Conservation (phyloP, 2,113 vertebrate genomes). For the Anguilla rostrata region DNA sequence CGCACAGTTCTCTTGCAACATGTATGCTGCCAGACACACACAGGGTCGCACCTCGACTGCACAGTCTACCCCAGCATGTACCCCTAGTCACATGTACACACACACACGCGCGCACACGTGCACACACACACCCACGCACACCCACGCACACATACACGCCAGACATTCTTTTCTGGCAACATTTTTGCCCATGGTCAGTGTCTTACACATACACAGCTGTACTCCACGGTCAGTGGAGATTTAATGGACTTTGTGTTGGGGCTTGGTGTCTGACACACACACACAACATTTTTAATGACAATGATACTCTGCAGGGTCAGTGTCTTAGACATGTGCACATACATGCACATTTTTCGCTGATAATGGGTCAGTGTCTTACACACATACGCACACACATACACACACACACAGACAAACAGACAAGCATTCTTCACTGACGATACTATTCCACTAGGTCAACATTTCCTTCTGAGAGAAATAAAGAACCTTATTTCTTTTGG, state of each 20-base stretch:
- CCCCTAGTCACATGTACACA: neutral
- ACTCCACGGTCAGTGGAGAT: too few relatives aligned
- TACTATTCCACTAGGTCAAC: too few relatives aligned
- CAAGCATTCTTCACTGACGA: neutral
- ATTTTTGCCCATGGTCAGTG: too few relatives aligned
- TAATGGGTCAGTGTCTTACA: neutral
- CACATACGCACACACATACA: slow-evolving; percentile 8
- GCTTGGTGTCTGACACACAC: slow-evolving; percentile 62
- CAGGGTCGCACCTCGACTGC: too few relatives aligned
- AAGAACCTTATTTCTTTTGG: neutral
- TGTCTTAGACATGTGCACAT: slow-evolving; percentile 9
- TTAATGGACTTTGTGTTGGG: slow-evolving; percentile 17
- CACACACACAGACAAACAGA: neutral
- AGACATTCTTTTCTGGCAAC: too few relatives aligned
- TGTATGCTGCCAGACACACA: too few relatives aligned
- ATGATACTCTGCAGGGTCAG: slow-evolving; percentile 63
- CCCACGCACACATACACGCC: too few relatives aligned
- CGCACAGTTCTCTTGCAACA: too few relatives aligned
- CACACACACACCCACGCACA: too few relatives aligned
- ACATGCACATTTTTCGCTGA: neutral
- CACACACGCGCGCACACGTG: too few relatives aligned
- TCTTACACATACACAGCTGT: slow-evolving; percentile 46
- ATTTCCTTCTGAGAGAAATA: too few relatives aligned
- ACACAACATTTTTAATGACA: neutral
- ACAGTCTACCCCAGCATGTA: too few relatives aligned